Percentiles rank a stretch among this genome's conserved stretches.
phyloP scores from a whole-genome alignment of 2,113 vertebrate species.

The Bos taurus region DNA sequence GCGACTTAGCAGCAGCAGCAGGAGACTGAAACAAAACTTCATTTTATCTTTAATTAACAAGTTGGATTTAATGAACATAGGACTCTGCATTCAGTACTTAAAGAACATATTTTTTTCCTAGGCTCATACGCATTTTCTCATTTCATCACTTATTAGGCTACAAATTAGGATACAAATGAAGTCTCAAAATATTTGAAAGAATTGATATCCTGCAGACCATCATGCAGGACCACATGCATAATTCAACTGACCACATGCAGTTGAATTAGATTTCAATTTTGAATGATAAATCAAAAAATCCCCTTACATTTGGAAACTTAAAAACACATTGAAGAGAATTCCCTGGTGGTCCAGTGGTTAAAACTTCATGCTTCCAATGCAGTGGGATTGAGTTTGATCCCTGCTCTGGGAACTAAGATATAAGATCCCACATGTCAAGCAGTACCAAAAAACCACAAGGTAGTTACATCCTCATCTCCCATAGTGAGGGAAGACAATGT shows the following conservation, averaged over 20 bases:
- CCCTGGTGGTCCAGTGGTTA: not conserved
- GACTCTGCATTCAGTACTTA: not conserved
- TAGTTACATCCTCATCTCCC: not conserved
- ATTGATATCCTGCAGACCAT: not conserved
- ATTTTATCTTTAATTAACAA: not conserved
- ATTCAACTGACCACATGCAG: not conserved
- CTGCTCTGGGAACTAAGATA: not conserved
- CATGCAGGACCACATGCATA: not conserved
- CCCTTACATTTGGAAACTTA: not conserved
- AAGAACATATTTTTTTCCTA: not conserved
- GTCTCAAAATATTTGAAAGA: not conserved
- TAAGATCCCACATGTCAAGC: not conserved
- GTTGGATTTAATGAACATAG: not conserved
- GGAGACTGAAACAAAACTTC: not conserved
- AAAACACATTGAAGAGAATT: not conserved
- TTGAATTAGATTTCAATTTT: not conserved
- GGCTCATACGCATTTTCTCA: not conserved
- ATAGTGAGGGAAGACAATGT: not conserved
- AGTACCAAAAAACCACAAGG: not conserved
- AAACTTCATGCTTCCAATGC: not conserved
- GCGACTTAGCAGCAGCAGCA: not conserved
- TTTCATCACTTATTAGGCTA: not conserved
- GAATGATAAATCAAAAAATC: not conserved
- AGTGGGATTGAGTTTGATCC: not conserved
- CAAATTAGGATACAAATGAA: not conserved